A percentile compares a stretch with the other conserved stretches of the same genome.
Conservation (phyloP, 1,140 invertebrate genomes). For the Trachymyrmex septentrionalis region DNA sequence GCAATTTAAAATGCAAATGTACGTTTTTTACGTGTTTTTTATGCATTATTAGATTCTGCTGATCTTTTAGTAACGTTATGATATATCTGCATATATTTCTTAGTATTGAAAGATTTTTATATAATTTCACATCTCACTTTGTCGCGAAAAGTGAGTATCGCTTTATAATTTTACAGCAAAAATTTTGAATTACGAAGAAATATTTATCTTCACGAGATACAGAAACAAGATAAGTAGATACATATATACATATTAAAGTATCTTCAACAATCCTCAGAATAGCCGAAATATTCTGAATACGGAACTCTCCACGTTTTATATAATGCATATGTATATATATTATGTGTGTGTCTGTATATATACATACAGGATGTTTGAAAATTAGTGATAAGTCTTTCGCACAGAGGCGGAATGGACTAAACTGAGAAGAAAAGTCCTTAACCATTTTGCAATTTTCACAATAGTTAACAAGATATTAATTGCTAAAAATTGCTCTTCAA, state of each 20-base stretch:
- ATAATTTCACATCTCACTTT: conserved; percentile 1
- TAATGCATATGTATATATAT: background rate
- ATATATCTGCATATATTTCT: background rate
- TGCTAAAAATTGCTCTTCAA: too few species aligned
- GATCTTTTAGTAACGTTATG: background rate
- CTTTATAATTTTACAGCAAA: background rate
- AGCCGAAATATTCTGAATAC: conserved; percentile 40
- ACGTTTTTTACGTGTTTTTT: background rate
- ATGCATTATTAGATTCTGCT: background rate
- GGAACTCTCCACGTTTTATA: conserved; percentile 29
- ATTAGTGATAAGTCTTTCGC: too few species aligned
- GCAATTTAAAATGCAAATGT: background rate
- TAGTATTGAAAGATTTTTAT: background rate
- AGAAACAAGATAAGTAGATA: background rate
- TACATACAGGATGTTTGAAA: too few species aligned
- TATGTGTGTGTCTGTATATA: too few species aligned
- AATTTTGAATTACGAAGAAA: conserved; percentile 16
- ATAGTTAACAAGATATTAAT: too few species aligned
- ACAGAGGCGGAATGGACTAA: too few species aligned
- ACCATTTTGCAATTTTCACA: too few species aligned
- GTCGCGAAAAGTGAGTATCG: background rate
- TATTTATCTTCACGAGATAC: background rate
- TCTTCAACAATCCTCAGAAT: background rate
- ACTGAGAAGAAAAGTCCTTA: too few species aligned
- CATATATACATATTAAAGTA: background rate